phyloP scores from a whole-genome alignment of 35 echinoderm and acorn worm species.

The Apostichopus parvimensis region DNA sequence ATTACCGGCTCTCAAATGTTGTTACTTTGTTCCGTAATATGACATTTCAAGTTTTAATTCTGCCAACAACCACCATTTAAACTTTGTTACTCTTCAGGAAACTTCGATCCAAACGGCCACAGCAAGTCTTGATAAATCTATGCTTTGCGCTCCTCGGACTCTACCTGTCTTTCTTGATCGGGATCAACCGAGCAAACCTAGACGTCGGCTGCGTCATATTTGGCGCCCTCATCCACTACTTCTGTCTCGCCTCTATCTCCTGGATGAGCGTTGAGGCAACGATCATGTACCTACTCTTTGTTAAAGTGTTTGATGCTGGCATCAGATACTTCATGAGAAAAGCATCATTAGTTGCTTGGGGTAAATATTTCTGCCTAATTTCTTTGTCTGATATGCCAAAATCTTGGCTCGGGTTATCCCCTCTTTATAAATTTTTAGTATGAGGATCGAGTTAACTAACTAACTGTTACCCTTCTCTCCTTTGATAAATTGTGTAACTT shows the following conservation, averaged over 20 bases:
- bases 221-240: conserved; percentile 63
- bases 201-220: conserved; percentile 58
- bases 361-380: background rate
- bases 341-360: conserved; percentile 25
- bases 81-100: conserved; percentile 47
- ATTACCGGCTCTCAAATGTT: too few relatives aligned
- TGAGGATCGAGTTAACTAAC: too few relatives aligned
- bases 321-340: conserved; percentile 23
- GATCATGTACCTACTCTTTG: conserved; percentile 45
- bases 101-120: conserved; percentile 49
- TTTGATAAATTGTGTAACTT: too few relatives aligned
- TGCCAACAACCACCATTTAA: background rate
- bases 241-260: background rate
- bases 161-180: conserved; percentile 65
- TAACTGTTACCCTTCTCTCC: too few relatives aligned
- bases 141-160: conserved; percentile 65
- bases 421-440: too few relatives aligned
- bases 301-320: conserved; percentile 28
- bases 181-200: conserved; percentile 42
- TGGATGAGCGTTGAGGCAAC: conserved; percentile 54
- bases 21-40: too few relatives aligned
- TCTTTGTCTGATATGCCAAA: too few relatives aligned
- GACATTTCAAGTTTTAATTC: background rate
- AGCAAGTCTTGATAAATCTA: conserved; percentile 66
- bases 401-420: too few relatives aligned